Conservation (phyloP, 53 echinoderm and acorn worm genomes). For the Apostichopus leukothele region DNA sequence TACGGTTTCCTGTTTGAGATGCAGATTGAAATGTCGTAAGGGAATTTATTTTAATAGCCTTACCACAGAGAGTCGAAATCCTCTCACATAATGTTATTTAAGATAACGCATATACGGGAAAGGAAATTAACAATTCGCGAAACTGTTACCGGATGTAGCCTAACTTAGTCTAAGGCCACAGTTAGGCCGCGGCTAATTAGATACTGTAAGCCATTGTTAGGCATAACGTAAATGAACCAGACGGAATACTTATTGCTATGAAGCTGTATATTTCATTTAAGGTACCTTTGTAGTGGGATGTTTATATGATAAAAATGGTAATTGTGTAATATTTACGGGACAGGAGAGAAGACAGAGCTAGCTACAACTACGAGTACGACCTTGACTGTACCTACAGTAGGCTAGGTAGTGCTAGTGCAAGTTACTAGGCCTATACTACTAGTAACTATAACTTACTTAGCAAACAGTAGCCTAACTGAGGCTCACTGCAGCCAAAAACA, state of each 20-base stretch:
- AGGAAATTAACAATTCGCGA: neutral
- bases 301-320: neutral
- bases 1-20: neutral
- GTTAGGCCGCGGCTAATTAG: neutral
- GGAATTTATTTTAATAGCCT: neutral
- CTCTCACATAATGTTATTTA: neutral
- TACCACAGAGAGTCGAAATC: neutral
- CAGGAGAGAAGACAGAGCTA: too few relatives aligned
- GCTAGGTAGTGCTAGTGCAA: too few relatives aligned
- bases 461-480: too few relatives aligned
- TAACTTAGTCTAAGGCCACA: neutral
- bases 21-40: neutral
- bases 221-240: neutral
- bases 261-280: neutral
- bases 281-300: neutral
- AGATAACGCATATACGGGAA: neutral
- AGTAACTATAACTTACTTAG: too few relatives aligned
- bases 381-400: too few relatives aligned
- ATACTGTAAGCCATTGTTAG: neutral
- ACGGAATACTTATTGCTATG: neutral
- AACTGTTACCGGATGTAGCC: neutral
- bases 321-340: neutral
- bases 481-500: too few relatives aligned
- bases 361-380: too few relatives aligned
- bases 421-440: too few relatives aligned